Evolutionary conservation across 2,888 invertebrate genomes (phyloP).

Genomic region (Malthinus flaveolus): DNA sequence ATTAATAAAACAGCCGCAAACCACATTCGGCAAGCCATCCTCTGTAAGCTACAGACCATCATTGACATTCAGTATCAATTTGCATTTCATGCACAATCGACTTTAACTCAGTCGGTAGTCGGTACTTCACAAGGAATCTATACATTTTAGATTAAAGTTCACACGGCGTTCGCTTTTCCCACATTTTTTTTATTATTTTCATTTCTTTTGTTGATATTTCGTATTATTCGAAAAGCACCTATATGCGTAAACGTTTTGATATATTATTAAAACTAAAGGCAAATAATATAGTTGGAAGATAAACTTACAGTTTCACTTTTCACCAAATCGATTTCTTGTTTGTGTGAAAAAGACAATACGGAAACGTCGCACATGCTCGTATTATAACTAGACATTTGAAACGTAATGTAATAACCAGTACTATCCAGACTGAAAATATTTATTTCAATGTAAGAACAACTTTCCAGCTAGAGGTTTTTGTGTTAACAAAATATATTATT

Average conservation of each 20-base stretch:
- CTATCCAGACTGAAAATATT: too few species aligned
- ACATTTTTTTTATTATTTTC: conserved; percentile 9
- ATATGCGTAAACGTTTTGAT: conserved; percentile 7
- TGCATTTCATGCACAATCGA: conserved; percentile 40
- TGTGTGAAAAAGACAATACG: too few species aligned
- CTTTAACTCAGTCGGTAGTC: conserved; percentile 14
- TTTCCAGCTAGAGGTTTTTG: too few species aligned
- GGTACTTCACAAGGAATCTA: conserved; percentile 19
- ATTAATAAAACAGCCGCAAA: conserved; percentile 38
- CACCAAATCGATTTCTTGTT: too few species aligned
- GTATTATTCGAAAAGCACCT: conserved; percentile 10
- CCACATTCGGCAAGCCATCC: conserved; percentile 35
- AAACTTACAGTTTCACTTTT: too few species aligned
- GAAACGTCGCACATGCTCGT: too few species aligned
- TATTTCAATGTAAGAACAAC: too few species aligned
- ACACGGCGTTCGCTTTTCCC: conserved; percentile 10
- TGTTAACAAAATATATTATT: too few species aligned
- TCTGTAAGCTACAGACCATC: conserved; percentile 31
- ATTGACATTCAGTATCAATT: conserved; percentile 40
- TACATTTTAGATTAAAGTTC: conserved; percentile 25
- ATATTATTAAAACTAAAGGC: conserved; percentile 10
- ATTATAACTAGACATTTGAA: too few species aligned
- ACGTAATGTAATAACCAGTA: too few species aligned
- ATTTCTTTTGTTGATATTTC: conserved; percentile 18
- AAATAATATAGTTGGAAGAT: background rate